A percentile compares a stretch with the other conserved stretches of the same genome.
phyloP scores from a whole-genome alignment of 2,888 invertebrate genomes.

The Philereme transversata region DNA sequence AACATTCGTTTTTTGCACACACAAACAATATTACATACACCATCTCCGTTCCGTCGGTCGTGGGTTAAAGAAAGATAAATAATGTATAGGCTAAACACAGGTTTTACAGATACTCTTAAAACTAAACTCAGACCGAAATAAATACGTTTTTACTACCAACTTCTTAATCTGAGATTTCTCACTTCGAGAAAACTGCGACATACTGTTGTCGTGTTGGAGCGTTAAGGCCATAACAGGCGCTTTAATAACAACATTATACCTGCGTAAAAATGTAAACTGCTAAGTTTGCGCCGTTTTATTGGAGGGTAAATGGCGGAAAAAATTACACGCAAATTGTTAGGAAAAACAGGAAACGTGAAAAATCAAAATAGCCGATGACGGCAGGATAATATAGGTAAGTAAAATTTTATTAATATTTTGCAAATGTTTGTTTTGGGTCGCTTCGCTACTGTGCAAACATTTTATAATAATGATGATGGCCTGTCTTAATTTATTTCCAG shows the following conservation, averaged over 20 bases:
- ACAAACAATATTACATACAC: no score
- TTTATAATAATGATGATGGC: slow-evolving; percentile 25
- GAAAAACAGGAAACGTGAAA: slow-evolving; percentile 32
- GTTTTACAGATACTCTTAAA: no score
- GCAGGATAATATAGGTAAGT: slow-evolving; percentile 6
- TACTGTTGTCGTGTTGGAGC: slow-evolving; percentile 8
- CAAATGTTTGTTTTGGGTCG: slow-evolving; percentile 15
- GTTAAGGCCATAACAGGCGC: slow-evolving; percentile 31
- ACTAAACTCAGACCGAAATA: no score
- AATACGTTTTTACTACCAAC: no score
- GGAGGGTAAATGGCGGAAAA: slow-evolving; percentile 36
- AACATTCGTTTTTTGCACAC: no score
- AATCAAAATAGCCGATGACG: slow-evolving; percentile 30
- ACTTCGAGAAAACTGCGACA: slow-evolving; percentile 1
- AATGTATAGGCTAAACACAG: no score
- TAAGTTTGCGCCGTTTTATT: slow-evolving; percentile 39
- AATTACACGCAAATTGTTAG: slow-evolving; percentile 35
- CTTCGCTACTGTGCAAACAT: slow-evolving; percentile 18
- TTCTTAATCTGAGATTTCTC: no score
- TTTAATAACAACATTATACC: slow-evolving; percentile 43
- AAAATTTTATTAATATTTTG: slow-evolving; percentile 21
- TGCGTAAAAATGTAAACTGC: slow-evolving; percentile 39
- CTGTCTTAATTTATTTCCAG: slow-evolving; percentile 24
- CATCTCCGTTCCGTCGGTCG: no score
- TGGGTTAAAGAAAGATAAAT: no score